These are phyloP conservation scores for Atrichornis clamosus DNA, from an alignment of 2,113 vertebrate species.

Conservation along the genomic window DNA sequence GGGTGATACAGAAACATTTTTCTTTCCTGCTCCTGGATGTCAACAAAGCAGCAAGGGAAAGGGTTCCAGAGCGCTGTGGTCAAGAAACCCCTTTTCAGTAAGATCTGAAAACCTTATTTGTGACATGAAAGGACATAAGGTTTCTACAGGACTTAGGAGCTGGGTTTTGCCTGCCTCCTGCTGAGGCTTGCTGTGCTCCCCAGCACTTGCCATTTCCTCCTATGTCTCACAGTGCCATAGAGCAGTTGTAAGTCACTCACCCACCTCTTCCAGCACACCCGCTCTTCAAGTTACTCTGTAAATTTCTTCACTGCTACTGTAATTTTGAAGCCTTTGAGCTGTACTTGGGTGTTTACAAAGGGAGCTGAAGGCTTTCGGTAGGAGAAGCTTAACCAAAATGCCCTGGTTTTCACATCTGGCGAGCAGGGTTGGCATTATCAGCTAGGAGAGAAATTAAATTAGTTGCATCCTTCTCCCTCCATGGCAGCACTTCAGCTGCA, in stretches of 20 bases:
- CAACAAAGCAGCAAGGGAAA: neutral
- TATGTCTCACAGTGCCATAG: neutral
- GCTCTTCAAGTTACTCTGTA: neutral
- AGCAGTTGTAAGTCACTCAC: neutral
- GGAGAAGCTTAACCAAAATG: neutral
- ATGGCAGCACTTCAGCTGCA: neutral
- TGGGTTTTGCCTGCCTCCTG: neutral
- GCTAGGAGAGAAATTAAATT: conserved; percentile 5
- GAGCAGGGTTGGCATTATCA: neutral
- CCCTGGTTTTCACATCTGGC: neutral
- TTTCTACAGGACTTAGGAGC: neutral
- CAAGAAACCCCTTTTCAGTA: neutral
- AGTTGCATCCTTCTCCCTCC: neutral
- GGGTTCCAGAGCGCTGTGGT: neutral
- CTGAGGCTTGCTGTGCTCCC: neutral
- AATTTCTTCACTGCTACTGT: neutral
- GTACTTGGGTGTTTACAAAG: neutral
- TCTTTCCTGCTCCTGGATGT: neutral
- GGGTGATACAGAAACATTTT: neutral
- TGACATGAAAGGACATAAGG: neutral
- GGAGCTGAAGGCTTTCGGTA: neutral
- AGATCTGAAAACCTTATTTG: neutral
- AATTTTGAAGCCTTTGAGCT: neutral
- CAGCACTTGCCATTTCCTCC: neutral
- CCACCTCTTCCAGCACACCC: neutral